Evolutionary conservation across 2,113 vertebrate species (phyloP).

Genomic region (Perccottus glenii): DNA sequence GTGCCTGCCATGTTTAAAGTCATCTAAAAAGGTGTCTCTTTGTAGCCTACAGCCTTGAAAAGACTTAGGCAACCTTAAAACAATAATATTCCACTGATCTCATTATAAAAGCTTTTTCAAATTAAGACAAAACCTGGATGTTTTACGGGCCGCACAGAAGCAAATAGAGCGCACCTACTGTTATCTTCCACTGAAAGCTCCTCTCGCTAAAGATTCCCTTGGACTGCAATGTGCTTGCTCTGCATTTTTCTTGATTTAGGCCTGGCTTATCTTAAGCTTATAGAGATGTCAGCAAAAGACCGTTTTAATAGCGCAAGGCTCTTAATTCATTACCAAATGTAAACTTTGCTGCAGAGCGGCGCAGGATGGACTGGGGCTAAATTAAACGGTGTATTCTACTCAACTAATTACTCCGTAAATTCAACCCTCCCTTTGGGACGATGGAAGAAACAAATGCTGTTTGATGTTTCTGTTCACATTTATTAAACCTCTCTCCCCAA

Average conservation of each 20-base stretch:
- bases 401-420: slow-evolving; percentile 75
- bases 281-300: slow-evolving; percentile 72
- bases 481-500: slow-evolving; percentile 45
- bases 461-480: slow-evolving; percentile 39
- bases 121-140: slow-evolving; percentile 35
- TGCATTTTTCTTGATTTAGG: slow-evolving; percentile 77
- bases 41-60: not conserved
- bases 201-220: slow-evolving; percentile 60
- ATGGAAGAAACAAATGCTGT: slow-evolving; percentile 29
- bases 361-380: slow-evolving; percentile 50
- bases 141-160: slow-evolving; percentile 59
- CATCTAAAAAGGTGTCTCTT: not conserved
- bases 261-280: slow-evolving; percentile 73
- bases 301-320: slow-evolving; percentile 68
- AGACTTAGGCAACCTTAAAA: slow-evolving; percentile 19
- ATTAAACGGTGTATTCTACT: slow-evolving; percentile 69
- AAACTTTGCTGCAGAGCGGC: slow-evolving; percentile 67
- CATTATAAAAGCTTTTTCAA: slow-evolving; percentile 48
- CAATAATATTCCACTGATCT: not conserved
- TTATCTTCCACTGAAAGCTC: slow-evolving; percentile 69
- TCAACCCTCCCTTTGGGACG: slow-evolving; percentile 46
- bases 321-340: slow-evolving; percentile 77
- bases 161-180: slow-evolving; percentile 55
- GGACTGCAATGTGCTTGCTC: slow-evolving; percentile 67
- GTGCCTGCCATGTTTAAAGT: not conserved